A percentile compares a stretch with the other conserved stretches of the same genome.
These are phyloP conservation scores for Zaprionus ornatus DNA, from an alignment of 1,140 invertebrate species.

Conservation along the genomic window DNA sequence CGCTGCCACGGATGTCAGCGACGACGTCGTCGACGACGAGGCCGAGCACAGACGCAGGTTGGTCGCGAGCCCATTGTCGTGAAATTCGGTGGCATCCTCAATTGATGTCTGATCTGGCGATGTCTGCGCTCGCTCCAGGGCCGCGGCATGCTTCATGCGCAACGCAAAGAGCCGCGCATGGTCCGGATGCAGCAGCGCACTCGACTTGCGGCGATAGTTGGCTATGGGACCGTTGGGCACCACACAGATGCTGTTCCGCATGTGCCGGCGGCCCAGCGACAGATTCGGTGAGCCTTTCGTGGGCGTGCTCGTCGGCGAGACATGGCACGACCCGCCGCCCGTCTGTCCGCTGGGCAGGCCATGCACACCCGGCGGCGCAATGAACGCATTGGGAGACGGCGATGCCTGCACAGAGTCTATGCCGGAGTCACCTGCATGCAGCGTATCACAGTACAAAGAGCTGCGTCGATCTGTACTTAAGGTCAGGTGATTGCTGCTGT, in stretches of 20 bases:
- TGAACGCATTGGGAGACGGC: slow-evolving; percentile 86
- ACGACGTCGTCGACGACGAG: slow-evolving; percentile 86
- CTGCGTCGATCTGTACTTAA: slow-evolving; percentile 72
- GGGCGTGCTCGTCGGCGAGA: slow-evolving; percentile 81
- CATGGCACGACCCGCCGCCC: slow-evolving; percentile 78
- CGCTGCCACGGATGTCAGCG: slow-evolving; percentile 85
- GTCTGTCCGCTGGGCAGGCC: slow-evolving; percentile 57
- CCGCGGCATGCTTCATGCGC: slow-evolving; percentile 84
- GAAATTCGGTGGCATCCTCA: slow-evolving; percentile 82
- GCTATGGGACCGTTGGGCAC: slow-evolving; percentile 48
- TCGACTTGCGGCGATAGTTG: slow-evolving; percentile 85
- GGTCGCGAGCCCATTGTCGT: slow-evolving; percentile 76
- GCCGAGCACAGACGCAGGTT: slow-evolving; percentile 80
- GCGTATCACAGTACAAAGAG: slow-evolving; percentile 83
- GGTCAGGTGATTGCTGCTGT: slow-evolving; percentile 69
- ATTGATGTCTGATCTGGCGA: slow-evolving; percentile 82
- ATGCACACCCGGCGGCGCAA: slow-evolving; percentile 80
- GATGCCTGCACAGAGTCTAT: slow-evolving; percentile 90
- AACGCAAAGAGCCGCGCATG: slow-evolving; percentile 86
- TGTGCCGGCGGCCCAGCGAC: slow-evolving; percentile 71
- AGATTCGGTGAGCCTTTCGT: slow-evolving; percentile 83
- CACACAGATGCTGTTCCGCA: slow-evolving; percentile 75
- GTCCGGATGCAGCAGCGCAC: slow-evolving; percentile 87
- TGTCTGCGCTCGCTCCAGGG: slow-evolving; percentile 83
- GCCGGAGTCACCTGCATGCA: slow-evolving; percentile 85